Conservation (phyloP, 2,113 vertebrate species). For the Caranx ignobilis region DNA sequence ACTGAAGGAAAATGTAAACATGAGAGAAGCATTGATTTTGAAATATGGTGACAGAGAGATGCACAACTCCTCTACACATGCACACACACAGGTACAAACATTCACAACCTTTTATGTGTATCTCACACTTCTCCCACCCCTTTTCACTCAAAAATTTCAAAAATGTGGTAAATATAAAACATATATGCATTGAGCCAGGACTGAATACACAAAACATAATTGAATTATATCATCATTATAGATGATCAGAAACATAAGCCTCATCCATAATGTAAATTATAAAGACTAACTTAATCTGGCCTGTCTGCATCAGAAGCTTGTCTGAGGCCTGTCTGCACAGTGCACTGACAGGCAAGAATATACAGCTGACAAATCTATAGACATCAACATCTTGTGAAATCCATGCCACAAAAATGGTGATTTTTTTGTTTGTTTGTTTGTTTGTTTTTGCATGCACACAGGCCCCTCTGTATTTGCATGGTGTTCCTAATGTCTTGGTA, state of each 20-base stretch:
- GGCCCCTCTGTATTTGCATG: too few relatives aligned
- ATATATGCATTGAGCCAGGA: background rate
- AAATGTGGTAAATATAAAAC: too few relatives aligned
- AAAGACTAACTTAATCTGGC: background rate
- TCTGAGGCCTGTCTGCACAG: background rate
- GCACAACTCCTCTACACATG: conserved; percentile 12
- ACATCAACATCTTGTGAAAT: background rate
- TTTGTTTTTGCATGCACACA: background rate
- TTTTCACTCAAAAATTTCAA: too few relatives aligned
- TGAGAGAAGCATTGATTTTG: conserved; percentile 55
- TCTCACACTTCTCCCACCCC: too few relatives aligned
- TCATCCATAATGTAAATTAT: background rate
- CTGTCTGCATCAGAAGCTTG: background rate
- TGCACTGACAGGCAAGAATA: too few relatives aligned
- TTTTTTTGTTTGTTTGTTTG: background rate
- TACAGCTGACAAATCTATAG: too few relatives aligned
- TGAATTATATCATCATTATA: background rate
- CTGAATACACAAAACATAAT: background rate
- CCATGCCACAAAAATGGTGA: background rate
- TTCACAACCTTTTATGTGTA: conserved; percentile 7
- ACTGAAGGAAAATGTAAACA: conserved; percentile 52
- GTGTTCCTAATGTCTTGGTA: too few relatives aligned
- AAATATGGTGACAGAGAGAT: conserved; percentile 34
- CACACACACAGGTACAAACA: conserved; percentile 29
- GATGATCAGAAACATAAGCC: background rate